Base-by-base conservation (phyloP, 2,113 vertebrate species). In the Lampris megalopsis region DNA sequence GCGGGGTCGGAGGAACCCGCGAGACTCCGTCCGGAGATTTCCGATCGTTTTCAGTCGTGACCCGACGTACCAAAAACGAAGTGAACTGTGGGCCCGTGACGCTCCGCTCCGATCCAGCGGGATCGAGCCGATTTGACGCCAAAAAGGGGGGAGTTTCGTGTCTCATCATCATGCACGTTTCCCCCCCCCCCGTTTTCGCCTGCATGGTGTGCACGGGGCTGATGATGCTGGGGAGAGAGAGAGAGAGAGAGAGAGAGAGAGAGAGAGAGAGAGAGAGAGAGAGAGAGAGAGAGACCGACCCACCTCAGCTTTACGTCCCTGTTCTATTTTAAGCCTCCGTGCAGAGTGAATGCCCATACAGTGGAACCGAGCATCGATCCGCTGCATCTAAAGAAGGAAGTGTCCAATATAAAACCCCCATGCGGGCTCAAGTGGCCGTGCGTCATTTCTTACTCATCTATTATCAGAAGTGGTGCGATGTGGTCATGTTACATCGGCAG, bases 331-430 rank as follows among this genome's bases (percentile, higher is more conserved):
- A 92, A 91, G 91, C 88, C 76, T 69, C 80, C 49, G 82, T 59
- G 75, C 58, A 71, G 87, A 91, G 88, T 80, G 84, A 90, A 86
- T 86, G 86, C 88, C 75, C 87, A 57, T 24, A 89, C 87, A 61
- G 84, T 86, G 86, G 87, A 90, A 87, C 78, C 53, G 77, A 80
- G 81, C 76, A 92, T 91, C 89, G 81, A 92, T 92, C 89, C 86
- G 87, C 86, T 81, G 90, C 89, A 89, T 92, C 91, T 91, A 92
- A 92, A 93, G 90, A 91, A 89, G 88, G 92, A 91, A 92, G 81
- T 79, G 84, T 88, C 84, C 89, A 79, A 86, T 87, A 84, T 81
- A 77, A 81, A 78, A 77, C 82, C 68, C 48, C 59, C 59, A 61
- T 37, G 24, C 35, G 40, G 67, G 78, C 82, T 82, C 88, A 84